These are phyloP conservation scores for Ctenopoma multispine DNA, from an alignment of 2,797 vertebrate genomes.

Conservation along the genomic window DNA sequence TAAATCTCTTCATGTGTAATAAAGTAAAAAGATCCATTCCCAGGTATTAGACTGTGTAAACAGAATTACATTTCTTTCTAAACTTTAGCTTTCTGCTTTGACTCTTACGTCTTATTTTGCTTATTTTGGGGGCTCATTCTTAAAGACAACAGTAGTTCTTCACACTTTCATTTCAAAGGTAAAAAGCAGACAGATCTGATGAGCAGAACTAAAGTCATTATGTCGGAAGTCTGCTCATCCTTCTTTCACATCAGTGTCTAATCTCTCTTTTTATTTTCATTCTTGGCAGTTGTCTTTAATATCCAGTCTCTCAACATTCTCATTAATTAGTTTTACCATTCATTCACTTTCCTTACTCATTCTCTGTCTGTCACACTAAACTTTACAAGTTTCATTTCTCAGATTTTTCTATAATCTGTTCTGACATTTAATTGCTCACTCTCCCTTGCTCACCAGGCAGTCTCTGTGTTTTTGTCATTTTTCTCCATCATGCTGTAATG, in stretches of 20 bases:
- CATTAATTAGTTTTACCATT: slow-evolving; percentile 37
- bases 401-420: slow-evolving; percentile 29
- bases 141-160: slow-evolving; percentile 10
- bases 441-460: slow-evolving; percentile 1
- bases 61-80: slow-evolving; percentile 1
- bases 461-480: slow-evolving; percentile 28
- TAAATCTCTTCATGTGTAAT: slow-evolving; percentile 8
- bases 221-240: slow-evolving; percentile 27
- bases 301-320: slow-evolving; percentile 31
- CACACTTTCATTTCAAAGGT: slow-evolving; percentile 20
- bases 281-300: slow-evolving; percentile 40
- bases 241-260: slow-evolving; percentile 31
- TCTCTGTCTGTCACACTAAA: slow-evolving; percentile 25
- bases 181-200: slow-evolving; percentile 10
- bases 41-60: slow-evolving; percentile 31
- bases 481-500: slow-evolving; percentile 27
- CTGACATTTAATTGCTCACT: slow-evolving; percentile 42
- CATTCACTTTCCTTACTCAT: slow-evolving; percentile 17
- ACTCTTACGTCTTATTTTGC: slow-evolving; percentile 5
- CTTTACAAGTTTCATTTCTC: slow-evolving; percentile 31
- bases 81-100: not conserved
- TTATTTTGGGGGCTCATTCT: slow-evolving; percentile 2
- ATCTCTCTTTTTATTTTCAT: slow-evolving; percentile 28
- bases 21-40: slow-evolving; percentile 22
- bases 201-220: slow-evolving; percentile 34